Conservation (phyloP, 1,140 invertebrate species). For the Heliconius congener region DNA sequence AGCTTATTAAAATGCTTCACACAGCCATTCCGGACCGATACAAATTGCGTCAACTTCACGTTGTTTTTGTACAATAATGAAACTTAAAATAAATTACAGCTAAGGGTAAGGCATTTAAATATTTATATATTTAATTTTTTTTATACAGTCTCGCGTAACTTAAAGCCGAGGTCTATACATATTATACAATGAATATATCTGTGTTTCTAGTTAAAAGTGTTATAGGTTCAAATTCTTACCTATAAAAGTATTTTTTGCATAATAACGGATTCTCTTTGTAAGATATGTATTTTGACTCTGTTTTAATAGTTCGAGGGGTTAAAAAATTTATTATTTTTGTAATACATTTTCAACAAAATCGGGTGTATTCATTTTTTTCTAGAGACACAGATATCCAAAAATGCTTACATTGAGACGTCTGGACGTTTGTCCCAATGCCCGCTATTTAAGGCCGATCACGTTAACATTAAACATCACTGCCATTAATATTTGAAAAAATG, state of each 20-base stretch:
- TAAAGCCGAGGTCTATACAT: slow-evolving; percentile 69
- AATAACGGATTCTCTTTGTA: background rate
- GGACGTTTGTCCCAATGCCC: slow-evolving; percentile 17
- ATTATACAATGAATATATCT: slow-evolving; percentile 44
- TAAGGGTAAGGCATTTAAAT: slow-evolving; percentile 73
- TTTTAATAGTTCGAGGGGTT: background rate
- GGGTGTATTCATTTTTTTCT: background rate
- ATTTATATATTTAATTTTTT: slow-evolving; percentile 65
- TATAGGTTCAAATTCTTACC: background rate
- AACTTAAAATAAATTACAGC: slow-evolving; percentile 28
- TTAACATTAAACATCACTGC: slow-evolving; percentile 2
- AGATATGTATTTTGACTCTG: slow-evolving; percentile 4
- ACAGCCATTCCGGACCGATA: slow-evolving; percentile 34
- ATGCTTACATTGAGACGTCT: slow-evolving; percentile 14
- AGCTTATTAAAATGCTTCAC: slow-evolving; percentile 36
- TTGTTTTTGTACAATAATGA: slow-evolving; percentile 67
- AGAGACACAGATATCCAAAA: background rate
- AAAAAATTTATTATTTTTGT: too few species aligned
- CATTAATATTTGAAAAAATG: background rate
- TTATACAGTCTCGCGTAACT: slow-evolving; percentile 74
- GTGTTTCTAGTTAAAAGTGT: background rate
- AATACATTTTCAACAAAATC: too few species aligned
- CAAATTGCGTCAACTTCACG: slow-evolving; percentile 23
- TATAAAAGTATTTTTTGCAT: background rate
- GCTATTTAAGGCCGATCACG: slow-evolving; percentile 9